Base-by-base conservation (phyloP, 2,888 invertebrate genomes). In the Anoncus sp. region DNA sequence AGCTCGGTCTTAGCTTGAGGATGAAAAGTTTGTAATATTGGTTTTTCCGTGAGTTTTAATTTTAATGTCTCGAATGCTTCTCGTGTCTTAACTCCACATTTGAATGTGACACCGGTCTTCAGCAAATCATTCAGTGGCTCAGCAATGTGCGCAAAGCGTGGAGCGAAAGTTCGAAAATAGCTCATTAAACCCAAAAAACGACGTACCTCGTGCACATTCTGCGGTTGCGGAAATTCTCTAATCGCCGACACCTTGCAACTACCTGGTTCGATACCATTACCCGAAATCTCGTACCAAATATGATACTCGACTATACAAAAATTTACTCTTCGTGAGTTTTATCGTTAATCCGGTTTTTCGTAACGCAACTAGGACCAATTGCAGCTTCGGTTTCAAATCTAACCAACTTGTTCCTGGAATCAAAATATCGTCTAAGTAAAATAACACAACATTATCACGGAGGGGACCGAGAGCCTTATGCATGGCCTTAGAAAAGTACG, bases 281-380 rank as follows among this genome's bases (percentile, higher is more conserved):
- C 49, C 1, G 67, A 69, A 14, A 81, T 47, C n/a, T 20, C 47
- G 71, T 85, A 86, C 89, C 6, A 89, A 73, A 55, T 85, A 87
- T 12, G 81, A 62, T 0, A 90, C 77, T 35, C 81, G 38, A 2
- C 55, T 43, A 12, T 77, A 65, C 1, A 79, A 83, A 75, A 89
- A 86, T n/a, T 77, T 9, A 16, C 40, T 27, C 12, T 66, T 66
- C 1, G n/a, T 0, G 3, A 66, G 27, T 5, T 53, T 53, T 10
- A 53, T 16, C 1, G 40, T 65, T 1, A 65, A 27, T 1, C 53
- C 40, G 3, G 65, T 51, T 3, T 51, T 24, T 1, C 65, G 14
- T 2, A 53, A 4, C 3, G 65, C 65, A 7, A 51, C 40, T 3
- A 65, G 16, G 1, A 51, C 51, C 16, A 40, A n/a, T 6, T 35